Evolutionary conservation across 2,113 vertebrate species (phyloP), one percentile per base, ranked within the genome.

Genomic region (Catharus minimus): DNA sequence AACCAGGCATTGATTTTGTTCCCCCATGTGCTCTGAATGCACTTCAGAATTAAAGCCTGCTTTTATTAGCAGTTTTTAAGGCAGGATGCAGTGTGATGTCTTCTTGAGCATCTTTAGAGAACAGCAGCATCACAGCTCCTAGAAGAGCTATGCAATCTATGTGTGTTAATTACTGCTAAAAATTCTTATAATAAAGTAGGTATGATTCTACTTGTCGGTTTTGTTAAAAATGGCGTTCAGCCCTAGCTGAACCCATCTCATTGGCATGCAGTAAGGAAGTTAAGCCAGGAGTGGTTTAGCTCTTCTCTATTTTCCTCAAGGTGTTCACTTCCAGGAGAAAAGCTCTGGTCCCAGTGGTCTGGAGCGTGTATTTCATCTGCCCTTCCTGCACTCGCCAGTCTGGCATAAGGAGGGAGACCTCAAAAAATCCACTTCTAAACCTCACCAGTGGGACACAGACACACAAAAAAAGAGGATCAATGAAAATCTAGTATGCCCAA

Each of bases 1-100:
- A 55, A 46, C 80, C 66, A 88, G 62, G 89, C 78, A 78, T 86
- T 90, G 80, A 92, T 92, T 90, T 92, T 92, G 24, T 19, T 96
- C 36, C 47, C 41, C 32, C 6, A 44, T 78, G 41, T 84, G 22
- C 58, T 88, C 80, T 90, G 82, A 84, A 88, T 86, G 61, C 53
- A 79, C 72, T 60, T 88, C 66, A 72, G 41, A 90, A 81, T 91
- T 73, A 74, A 69, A 72, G 61, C 27, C 41, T 74, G 33, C 82
- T 94, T 91, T 95, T 83, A 67, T 78, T 91, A 89, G 61, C 50
- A 90, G 33, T 26, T 82, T 80, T 84, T 86, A 89, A 72, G 49
- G 41, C 69, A 60, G 30, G 19, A 61, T 84, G 23, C 20, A 23
- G 26, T 65, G 41, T 78, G 36, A 5, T 86, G 38, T 46, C 64